Conservation (phyloP, 2,113 vertebrate genomes). For the Eclectus roratus region DNA sequence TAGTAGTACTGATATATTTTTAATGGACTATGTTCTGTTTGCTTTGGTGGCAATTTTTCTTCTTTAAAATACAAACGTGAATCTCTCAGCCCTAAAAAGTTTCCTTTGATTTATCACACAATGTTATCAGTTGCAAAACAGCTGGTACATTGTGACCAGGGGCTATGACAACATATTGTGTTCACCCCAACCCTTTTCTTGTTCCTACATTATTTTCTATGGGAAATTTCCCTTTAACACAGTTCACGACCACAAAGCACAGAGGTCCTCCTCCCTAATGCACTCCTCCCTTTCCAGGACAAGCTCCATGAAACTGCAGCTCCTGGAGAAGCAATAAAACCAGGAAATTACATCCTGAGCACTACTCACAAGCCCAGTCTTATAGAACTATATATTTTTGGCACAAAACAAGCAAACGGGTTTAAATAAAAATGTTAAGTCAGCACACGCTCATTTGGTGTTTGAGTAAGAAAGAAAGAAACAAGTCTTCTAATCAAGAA, state of each 20-base stretch:
- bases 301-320: neutral
- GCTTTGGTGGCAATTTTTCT: neutral
- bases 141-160: neutral
- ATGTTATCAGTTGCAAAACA: constrained; percentile 1
- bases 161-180: neutral
- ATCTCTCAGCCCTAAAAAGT: neutral
- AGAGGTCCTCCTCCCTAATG: neutral
- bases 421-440: neutral
- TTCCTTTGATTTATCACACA: constrained; percentile 18
- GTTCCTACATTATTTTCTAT: neutral
- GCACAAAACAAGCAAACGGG: neutral
- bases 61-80: neutral
- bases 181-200: neutral
- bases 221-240: constrained; percentile 9
- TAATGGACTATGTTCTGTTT: neutral
- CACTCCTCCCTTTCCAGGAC: neutral
- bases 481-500: neutral
- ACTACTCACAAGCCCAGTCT: neutral
- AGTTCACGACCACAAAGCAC: neutral
- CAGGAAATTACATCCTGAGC: neutral
- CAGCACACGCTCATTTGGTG: neutral
- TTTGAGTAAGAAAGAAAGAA: neutral
- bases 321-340: neutral
- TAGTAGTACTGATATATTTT: neutral
- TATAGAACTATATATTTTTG: neutral